Evolutionary conservation across 2,113 vertebrate genomes (phyloP).

Genomic region (Micromys minutus): DNA sequence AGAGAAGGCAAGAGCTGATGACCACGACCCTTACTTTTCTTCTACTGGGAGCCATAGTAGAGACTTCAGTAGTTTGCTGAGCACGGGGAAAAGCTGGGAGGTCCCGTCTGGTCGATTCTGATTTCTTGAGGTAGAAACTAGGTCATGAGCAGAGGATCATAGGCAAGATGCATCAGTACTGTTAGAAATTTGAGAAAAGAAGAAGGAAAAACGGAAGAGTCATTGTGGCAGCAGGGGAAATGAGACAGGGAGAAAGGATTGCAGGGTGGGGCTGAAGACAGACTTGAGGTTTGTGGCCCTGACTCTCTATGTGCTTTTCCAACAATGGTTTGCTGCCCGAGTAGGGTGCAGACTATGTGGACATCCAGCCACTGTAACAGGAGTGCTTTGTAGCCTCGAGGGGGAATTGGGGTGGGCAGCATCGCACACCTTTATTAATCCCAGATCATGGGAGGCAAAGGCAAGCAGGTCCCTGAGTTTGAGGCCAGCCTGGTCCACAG

Average conservation of each 20-base stretch:
- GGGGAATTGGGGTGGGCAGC: accelerated
- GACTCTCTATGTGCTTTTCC: slow-evolving; percentile 27
- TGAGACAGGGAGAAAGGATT: background rate
- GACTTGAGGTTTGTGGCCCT: background rate
- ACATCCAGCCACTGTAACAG: background rate
- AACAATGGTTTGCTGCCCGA: slow-evolving; percentile 6
- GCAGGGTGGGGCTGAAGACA: background rate
- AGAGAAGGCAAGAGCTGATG: slow-evolving; percentile 8
- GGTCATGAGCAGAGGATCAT: background rate
- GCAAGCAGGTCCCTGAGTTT: background rate
- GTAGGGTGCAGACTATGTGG: background rate
- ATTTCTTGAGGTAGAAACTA: slow-evolving; percentile 11
- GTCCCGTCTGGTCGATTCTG: background rate
- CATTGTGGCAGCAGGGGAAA: background rate
- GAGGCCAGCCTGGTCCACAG: background rate
- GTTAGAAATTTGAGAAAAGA: background rate
- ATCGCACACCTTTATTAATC: background rate
- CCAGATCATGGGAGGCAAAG: background rate
- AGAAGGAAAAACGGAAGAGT: background rate
- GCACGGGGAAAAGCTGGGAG: background rate
- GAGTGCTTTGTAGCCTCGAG: background rate
- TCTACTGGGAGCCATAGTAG: background rate
- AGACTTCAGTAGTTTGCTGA: background rate
- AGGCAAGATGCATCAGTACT: background rate
- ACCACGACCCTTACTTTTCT: background rate